phyloP scores from a whole-genome alignment of 2,797 vertebrate genomes.

The Phoeniculus purpureus region DNA sequence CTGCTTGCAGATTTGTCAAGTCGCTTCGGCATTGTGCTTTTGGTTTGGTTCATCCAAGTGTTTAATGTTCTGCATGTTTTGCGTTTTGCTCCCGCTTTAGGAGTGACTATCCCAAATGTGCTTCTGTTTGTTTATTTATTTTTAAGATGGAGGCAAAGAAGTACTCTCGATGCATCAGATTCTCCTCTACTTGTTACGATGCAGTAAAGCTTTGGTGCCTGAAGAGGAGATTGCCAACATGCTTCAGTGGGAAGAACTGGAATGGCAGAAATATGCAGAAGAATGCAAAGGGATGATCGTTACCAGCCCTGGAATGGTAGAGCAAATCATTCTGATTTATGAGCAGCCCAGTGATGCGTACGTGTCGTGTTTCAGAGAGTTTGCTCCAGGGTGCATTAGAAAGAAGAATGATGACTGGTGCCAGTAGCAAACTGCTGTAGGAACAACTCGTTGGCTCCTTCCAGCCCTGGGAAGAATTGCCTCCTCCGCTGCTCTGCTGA shows the following conservation, averaged over 20 bases:
- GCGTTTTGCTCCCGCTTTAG: background rate
- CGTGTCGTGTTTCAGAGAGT: background rate
- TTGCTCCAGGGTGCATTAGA: background rate
- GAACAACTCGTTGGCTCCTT: background rate
- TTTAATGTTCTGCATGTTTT: background rate
- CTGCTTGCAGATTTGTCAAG: constrained; percentile 37
- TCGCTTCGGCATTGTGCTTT: constrained; percentile 6
- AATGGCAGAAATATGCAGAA: constrained; percentile 98
- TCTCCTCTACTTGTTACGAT: constrained; percentile 91
- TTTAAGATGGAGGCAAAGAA: constrained; percentile 95
- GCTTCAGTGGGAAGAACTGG: constrained; percentile 98
- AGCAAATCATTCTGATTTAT: background rate
- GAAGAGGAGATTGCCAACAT: constrained; percentile 98
- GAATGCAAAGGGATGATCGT: constrained; percentile 99
- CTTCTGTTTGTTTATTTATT: background rate
- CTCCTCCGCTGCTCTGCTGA: background rate
- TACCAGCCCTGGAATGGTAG: constrained; percentile 95
- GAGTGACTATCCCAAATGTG: background rate
- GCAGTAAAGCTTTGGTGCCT: constrained; percentile 92
- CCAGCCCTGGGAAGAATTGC: background rate
- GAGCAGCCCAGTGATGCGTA: background rate
- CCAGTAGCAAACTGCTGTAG: background rate
- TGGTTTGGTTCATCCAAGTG: background rate
- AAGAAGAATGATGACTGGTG: background rate
- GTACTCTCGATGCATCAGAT: constrained; percentile 99